A percentile compares a stretch with the other conserved stretches of the same genome.
These are phyloP conservation scores for Drosophila hydei DNA, from an alignment of 1,140 invertebrate genomes.

Conservation along the genomic window DNA sequence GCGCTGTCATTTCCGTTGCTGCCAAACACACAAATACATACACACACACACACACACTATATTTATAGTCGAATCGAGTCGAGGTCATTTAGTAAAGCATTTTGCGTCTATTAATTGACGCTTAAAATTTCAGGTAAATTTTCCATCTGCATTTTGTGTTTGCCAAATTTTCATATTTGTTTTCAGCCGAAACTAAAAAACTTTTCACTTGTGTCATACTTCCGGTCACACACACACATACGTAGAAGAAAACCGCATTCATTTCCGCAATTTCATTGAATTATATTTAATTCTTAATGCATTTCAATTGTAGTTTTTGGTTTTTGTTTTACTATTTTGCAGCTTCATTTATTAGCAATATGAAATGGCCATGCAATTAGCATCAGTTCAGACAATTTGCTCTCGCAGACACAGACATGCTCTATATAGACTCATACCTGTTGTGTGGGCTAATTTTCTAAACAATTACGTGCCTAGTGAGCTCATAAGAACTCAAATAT, in stretches of 20 bases:
- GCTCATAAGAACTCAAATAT: slow-evolving; percentile 53
- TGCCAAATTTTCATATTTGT: slow-evolving; percentile 32
- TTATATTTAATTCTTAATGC: slow-evolving; percentile 57
- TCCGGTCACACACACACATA: slow-evolving; percentile 13
- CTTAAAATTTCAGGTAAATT: slow-evolving; percentile 37
- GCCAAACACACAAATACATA: slow-evolving; percentile 40
- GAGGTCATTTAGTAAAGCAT: slow-evolving; percentile 41
- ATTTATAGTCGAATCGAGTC: slow-evolving; percentile 11
- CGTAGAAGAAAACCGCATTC: slow-evolving; percentile 38
- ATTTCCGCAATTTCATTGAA: slow-evolving; percentile 56
- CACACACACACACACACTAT: slow-evolving; percentile 12
- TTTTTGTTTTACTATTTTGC: slow-evolving; percentile 12
- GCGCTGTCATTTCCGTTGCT: slow-evolving; percentile 60
- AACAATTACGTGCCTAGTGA: slow-evolving; percentile 54
- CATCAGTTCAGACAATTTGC: not conserved
- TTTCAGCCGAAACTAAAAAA: slow-evolving; percentile 28
- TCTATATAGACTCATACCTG: too few relatives aligned
- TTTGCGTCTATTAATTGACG: slow-evolving; percentile 52
- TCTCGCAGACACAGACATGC: too few relatives aligned
- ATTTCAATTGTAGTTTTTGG: slow-evolving; percentile 26
- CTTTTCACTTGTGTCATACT: slow-evolving; percentile 25
- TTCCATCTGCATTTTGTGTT: slow-evolving; percentile 12
- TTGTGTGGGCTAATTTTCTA: slow-evolving; percentile 35
- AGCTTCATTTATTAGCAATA: too few relatives aligned
- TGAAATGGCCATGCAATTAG: not conserved